Conservation (phyloP, 1,140 invertebrate genomes). For the Aradophagus sp. region DNA sequence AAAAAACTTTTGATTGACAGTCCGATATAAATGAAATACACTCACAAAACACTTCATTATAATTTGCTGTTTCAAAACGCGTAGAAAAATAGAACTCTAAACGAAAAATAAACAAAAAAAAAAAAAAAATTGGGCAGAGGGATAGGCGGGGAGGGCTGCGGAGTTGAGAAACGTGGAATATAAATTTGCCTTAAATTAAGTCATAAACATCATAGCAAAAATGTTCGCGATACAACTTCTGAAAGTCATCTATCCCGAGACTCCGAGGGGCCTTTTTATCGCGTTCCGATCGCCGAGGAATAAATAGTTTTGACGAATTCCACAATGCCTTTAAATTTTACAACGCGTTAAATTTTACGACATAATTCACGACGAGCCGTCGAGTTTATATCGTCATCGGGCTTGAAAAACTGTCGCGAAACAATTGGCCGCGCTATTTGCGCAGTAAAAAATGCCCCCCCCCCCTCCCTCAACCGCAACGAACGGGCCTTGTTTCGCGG, state of each 20-base stretch:
- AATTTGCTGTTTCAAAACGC: conserved; percentile 3
- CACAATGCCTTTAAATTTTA: conserved; percentile 49
- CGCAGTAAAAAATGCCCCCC: conserved; percentile 26
- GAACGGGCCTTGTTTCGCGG: too few relatives aligned
- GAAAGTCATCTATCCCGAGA: conserved; percentile 39
- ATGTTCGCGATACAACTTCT: conserved; percentile 41
- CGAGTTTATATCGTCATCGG: conserved; percentile 44
- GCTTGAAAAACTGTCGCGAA: conserved; percentile 32
- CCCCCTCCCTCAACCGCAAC: too few relatives aligned
- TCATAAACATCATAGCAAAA: conserved; percentile 41
- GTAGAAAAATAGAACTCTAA: too few relatives aligned
- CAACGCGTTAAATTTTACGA: conserved; percentile 52
- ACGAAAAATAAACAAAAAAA: conserved; percentile 1
- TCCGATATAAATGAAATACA: too few relatives aligned
- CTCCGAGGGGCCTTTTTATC: conserved; percentile 21
- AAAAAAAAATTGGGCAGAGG: conserved; percentile 12
- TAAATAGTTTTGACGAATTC: conserved; percentile 45
- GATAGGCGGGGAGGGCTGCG: conserved; percentile 4
- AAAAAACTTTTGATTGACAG: too few relatives aligned
- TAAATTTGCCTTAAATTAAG: conserved; percentile 42
- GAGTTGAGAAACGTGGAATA: conserved; percentile 18
- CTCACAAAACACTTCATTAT: conserved; percentile 12
- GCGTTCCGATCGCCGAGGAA: conserved; percentile 37
- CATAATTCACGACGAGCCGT: conserved; percentile 36
- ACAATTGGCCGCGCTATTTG: conserved; percentile 40